Conservation (phyloP, 2,888 invertebrate genomes). For the Nipponacmea schrenckii region DNA sequence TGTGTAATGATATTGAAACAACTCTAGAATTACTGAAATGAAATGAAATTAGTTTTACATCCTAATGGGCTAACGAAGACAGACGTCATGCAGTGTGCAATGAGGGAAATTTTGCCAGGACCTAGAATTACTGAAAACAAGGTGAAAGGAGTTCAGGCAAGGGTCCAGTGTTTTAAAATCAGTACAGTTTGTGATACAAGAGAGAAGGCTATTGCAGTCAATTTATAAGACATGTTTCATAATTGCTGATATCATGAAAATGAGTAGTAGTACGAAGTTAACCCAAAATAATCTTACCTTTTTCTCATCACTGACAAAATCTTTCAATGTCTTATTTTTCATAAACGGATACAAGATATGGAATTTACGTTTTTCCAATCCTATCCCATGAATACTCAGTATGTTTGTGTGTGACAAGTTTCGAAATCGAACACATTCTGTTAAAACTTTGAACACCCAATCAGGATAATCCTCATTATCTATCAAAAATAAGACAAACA, state of each 20-base stretch:
- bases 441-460: slow-evolving; percentile 29
- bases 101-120: too few relatives aligned
- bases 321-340: slow-evolving; percentile 34
- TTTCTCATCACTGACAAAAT: slow-evolving; percentile 26
- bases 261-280: too few relatives aligned
- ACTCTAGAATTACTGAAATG: too few relatives aligned
- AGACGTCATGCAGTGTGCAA: too few relatives aligned
- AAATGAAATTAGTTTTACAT: too few relatives aligned
- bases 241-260: too few relatives aligned
- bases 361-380: slow-evolving; percentile 27
- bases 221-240: background rate
- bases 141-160: too few relatives aligned
- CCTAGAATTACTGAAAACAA: too few relatives aligned
- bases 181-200: background rate
- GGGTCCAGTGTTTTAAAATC: too few relatives aligned
- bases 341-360: slow-evolving; percentile 36
- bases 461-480: slow-evolving; percentile 22
- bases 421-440: slow-evolving; percentile 31
- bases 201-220: too few relatives aligned
- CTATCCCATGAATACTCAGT: slow-evolving; percentile 30
- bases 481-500: slow-evolving; percentile 10
- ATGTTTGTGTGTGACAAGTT: slow-evolving; percentile 25
- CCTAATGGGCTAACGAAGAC: too few relatives aligned
- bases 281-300: slow-evolving; percentile 25
- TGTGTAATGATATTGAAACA: too few relatives aligned